Conservation (phyloP, 2,797 vertebrate genomes). For the Manis javanica region DNA sequence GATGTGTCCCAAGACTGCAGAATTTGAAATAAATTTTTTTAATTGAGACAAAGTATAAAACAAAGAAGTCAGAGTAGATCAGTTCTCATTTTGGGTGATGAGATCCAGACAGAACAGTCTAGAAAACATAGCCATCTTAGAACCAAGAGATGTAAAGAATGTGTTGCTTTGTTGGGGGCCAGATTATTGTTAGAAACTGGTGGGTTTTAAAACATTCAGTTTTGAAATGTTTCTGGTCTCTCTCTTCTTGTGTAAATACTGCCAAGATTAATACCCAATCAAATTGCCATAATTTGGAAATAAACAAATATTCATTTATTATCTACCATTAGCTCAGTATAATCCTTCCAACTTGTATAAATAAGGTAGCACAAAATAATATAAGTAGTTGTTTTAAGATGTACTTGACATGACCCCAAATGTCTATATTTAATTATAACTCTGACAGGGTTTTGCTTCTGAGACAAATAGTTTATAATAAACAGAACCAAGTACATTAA, state of each 20-base stretch:
- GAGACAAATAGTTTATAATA: neutral
- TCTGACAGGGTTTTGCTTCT: neutral
- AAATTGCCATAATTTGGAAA: slow-evolving; percentile 34
- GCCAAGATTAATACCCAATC: neutral
- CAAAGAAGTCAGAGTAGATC: neutral
- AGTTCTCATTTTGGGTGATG: neutral
- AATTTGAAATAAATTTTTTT: neutral
- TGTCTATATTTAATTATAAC: neutral
- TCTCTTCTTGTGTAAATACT: neutral
- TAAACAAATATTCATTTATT: neutral
- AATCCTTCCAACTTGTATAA: neutral
- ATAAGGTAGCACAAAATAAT: neutral
- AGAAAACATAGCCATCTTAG: neutral
- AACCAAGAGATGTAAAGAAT: neutral
- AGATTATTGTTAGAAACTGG: neutral
- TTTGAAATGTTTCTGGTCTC: neutral
- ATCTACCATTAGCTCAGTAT: neutral
- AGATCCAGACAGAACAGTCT: neutral
- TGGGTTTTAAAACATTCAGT: neutral
- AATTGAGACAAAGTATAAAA: neutral
- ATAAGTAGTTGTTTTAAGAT: neutral
- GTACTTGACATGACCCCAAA: neutral
- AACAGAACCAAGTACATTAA: neutral
- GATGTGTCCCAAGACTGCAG: neutral
- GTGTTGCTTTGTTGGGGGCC: neutral